Conservation (phyloP, 37 sponge, comb jelly and placozoan species). For the Haliclona indistincta region DNA sequence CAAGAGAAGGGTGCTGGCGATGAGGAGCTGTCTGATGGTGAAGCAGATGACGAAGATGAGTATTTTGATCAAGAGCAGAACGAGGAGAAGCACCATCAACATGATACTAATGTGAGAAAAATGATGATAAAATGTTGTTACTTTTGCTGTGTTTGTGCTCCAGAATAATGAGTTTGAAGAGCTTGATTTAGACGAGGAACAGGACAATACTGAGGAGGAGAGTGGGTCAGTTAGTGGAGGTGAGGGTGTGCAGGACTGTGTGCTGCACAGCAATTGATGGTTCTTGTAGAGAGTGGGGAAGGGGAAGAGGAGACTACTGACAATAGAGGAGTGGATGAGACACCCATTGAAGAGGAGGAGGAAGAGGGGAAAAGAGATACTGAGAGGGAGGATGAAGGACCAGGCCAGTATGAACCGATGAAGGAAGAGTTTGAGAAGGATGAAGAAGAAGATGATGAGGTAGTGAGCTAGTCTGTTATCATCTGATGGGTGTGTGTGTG, state of each 20-base stretch:
- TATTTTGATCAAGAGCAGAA: neutral
- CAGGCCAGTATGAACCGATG: neutral
- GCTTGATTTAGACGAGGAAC: neutral
- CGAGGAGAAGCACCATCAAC: neutral
- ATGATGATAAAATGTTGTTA: neutral
- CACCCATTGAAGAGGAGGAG: slow-evolving; percentile 1
- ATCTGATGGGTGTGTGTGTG: neutral
- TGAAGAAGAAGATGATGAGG: neutral
- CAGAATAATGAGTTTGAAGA: neutral
- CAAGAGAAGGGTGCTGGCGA: neutral
- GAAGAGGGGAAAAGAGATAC: neutral
- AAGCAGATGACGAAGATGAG: neutral
- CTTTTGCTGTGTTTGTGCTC: neutral
- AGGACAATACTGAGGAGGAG: neutral
- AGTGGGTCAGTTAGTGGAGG: neutral
- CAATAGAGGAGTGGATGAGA: slow-evolving; percentile 6
- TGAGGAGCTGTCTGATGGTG: neutral
- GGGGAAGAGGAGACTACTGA: slow-evolving; percentile 8
- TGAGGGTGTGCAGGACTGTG: neutral
- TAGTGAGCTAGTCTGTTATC: neutral
- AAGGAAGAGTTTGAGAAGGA: neutral
- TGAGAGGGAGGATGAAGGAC: neutral
- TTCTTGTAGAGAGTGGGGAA: neutral
- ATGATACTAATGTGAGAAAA: neutral
- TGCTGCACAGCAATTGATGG: too few species aligned